A percentile compares a stretch with the other conserved stretches of the same genome.
Conservation (phyloP, 2,888 invertebrate genomes). For the Drosophila maculinotata region DNA sequence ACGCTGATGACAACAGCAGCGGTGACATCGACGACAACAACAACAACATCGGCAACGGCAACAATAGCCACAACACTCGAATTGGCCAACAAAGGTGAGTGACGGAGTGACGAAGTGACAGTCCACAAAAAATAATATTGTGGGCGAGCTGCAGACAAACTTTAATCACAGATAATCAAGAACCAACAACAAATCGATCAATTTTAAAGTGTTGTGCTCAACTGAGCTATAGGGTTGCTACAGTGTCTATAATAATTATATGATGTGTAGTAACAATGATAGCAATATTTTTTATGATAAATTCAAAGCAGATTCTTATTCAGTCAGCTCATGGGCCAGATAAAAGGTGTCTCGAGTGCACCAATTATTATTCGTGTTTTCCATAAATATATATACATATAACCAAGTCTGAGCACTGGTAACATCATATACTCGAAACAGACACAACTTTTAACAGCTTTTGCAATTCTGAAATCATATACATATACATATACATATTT, state of each 20-base stretch:
- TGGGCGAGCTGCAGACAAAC: background rate
- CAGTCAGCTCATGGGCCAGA: too few species aligned
- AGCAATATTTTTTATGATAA: too few species aligned
- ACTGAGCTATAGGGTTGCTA: conserved; percentile 13
- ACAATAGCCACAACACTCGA: conserved; percentile 48
- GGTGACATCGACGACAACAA: conserved; percentile 21
- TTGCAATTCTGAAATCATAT: too few species aligned
- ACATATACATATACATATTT: too few species aligned
- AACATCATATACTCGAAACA: too few species aligned
- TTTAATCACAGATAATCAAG: conserved; percentile 6
- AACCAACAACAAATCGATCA: conserved; percentile 2
- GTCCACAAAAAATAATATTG: conserved; percentile 9
- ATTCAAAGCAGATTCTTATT: too few species aligned
- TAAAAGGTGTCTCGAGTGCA: too few species aligned
- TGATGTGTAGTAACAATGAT: too few species aligned
- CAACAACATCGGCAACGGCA: conserved; percentile 32
- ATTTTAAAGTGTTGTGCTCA: background rate
- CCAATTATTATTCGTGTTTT: too few species aligned
- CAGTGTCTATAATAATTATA: background rate
- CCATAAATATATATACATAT: too few species aligned
- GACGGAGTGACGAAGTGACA: background rate
- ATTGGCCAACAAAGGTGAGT: conserved; percentile 67
- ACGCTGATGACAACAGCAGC: conserved; percentile 51
- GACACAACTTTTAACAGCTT: too few species aligned
- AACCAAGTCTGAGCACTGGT: too few species aligned